Evolutionary conservation across 2,113 vertebrate genomes (phyloP).

Genomic region (Paramormyrops kingsleyae): DNA sequence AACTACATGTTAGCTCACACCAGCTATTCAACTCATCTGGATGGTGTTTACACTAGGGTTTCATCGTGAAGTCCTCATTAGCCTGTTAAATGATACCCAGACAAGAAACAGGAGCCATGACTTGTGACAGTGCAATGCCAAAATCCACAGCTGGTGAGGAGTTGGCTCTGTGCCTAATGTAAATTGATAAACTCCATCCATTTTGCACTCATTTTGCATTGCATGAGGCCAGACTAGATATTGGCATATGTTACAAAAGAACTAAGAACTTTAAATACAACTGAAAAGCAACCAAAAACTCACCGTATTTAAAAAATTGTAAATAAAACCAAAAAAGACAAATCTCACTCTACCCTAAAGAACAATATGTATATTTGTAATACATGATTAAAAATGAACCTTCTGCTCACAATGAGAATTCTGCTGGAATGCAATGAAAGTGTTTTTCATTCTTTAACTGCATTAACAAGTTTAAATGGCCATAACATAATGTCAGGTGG

Average conservation of each 20-base stretch:
- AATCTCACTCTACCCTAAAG: neutral
- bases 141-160: neutral
- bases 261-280: neutral
- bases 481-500: too few species aligned
- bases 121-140: neutral
- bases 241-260: neutral
- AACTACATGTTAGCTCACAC: neutral
- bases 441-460: too few species aligned
- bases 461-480: neutral
- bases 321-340: neutral
- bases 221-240: neutral
- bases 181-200: neutral
- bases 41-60: neutral
- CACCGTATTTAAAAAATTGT: neutral
- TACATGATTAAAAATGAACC: neutral
- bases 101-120: neutral
- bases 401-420: neutral
- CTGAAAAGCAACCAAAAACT: neutral
- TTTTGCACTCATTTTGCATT: neutral
- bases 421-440: neutral
- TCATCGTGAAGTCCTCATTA: neutral
- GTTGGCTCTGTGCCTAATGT: neutral
- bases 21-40: neutral
- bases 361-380: neutral
- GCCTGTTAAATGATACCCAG: neutral